Conservation (phyloP, 2,113 vertebrate genomes). For the Geothlypis trichas region DNA sequence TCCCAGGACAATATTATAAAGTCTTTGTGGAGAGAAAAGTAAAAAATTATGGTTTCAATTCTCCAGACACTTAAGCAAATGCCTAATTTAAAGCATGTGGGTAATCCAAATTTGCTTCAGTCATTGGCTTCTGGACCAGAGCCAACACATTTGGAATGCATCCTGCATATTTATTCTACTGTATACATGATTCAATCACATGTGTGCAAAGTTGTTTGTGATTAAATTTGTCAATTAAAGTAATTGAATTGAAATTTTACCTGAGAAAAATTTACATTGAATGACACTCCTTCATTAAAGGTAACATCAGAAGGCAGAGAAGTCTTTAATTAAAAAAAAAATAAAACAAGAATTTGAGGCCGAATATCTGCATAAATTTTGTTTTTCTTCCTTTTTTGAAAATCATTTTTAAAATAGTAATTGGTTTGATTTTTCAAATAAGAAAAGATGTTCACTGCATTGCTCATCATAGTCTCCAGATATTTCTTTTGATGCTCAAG, state of each 20-base stretch:
- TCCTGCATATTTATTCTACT: slow-evolving; percentile 46
- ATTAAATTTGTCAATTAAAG: slow-evolving; percentile 44
- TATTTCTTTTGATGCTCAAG: background rate
- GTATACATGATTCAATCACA: slow-evolving; percentile 10
- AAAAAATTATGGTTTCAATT: slow-evolving; percentile 24
- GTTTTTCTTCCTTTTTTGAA: background rate
- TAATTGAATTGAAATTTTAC: slow-evolving; percentile 12
- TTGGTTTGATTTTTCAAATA: background rate
- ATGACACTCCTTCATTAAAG: background rate
- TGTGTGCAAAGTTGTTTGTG: slow-evolving; percentile 39
- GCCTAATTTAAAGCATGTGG: slow-evolving; percentile 60
- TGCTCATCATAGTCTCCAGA: background rate
- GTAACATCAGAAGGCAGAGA: background rate
- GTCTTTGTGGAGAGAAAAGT: background rate
- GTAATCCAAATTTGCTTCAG: slow-evolving; percentile 52
- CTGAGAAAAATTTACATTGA: background rate
- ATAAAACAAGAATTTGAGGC: background rate
- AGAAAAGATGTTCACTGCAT: background rate
- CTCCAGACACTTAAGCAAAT: slow-evolving; percentile 27
- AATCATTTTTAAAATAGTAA: background rate
- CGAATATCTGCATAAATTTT: background rate
- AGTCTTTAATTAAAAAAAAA: background rate
- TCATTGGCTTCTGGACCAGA: slow-evolving; percentile 5
- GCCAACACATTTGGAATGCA: slow-evolving; percentile 51
- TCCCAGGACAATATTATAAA: background rate